These are phyloP conservation scores for Dascyllus trimaculatus DNA, from an alignment of 2,113 vertebrate species.

Conservation along the genomic window DNA sequence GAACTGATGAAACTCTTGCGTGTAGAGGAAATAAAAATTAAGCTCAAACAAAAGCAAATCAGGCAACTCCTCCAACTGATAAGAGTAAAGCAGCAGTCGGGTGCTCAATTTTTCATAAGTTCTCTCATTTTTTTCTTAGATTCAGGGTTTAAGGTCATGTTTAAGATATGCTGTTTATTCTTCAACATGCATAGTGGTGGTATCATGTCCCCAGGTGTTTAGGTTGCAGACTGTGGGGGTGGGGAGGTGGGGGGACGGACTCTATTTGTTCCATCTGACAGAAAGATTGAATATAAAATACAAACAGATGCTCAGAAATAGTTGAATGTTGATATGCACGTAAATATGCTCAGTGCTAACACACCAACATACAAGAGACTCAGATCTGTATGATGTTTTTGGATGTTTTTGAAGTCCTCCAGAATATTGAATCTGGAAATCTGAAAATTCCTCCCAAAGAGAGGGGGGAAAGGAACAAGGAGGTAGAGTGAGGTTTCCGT, in stretches of 20 bases:
- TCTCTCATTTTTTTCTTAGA: not conserved
- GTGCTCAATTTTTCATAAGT: constrained; percentile 3
- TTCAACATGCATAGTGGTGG: not conserved
- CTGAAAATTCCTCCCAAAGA: constrained; percentile 42
- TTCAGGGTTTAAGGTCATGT: constrained; percentile 8
- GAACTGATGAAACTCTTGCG: not conserved
- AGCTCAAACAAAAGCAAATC: constrained; percentile 11
- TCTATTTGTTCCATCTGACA: constrained; percentile 13
- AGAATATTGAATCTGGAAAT: constrained; percentile 63
- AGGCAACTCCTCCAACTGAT: not conserved
- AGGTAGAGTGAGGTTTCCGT: constrained; percentile 43
- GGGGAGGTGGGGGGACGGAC: not conserved
- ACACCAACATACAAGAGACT: constrained; percentile 11
- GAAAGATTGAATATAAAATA: constrained; percentile 24
- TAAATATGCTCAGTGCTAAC: constrained; percentile 17
- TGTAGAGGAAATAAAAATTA: not conserved
- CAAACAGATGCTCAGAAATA: constrained; percentile 19
- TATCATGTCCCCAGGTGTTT: constrained; percentile 15
- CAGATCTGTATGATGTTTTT: constrained; percentile 29
- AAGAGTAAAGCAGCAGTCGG: constrained; percentile 20
- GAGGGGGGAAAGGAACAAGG: constrained; percentile 18
- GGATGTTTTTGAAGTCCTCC: constrained; percentile 48
- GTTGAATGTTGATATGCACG: constrained; percentile 14
- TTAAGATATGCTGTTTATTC: constrained; percentile 22
- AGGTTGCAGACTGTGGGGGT: constrained; percentile 6